These are phyloP conservation scores for Vireo griseus DNA, from an alignment of 2,797 vertebrate species.

Conservation along the genomic window DNA sequence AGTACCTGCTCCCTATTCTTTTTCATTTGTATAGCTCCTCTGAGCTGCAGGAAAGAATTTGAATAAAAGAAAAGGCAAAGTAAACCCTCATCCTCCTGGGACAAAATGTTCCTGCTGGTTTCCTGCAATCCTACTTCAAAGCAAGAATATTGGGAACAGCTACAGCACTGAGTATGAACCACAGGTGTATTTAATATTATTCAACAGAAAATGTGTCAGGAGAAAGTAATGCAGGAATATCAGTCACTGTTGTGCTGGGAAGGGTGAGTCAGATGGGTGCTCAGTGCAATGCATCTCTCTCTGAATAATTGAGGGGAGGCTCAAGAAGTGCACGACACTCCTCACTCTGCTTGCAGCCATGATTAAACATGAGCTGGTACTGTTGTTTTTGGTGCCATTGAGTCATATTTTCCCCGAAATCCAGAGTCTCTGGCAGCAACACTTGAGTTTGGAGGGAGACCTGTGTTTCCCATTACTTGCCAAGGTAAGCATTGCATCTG, in stretches of 20 bases:
- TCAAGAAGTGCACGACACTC: background rate
- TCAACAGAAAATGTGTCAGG: background rate
- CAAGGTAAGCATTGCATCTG: background rate
- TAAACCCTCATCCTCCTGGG: background rate
- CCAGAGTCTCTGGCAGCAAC: background rate
- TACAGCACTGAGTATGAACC: background rate
- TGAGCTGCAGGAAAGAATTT: background rate
- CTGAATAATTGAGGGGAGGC: background rate
- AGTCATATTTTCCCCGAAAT: background rate
- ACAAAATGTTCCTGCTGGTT: slow-evolving; percentile 13
- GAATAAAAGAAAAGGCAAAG: slow-evolving; percentile 25
- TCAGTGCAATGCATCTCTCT: background rate
- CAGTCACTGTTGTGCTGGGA: background rate
- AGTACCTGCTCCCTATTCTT: background rate
- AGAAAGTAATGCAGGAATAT: background rate
- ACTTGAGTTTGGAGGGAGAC: background rate
- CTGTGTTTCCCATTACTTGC: background rate
- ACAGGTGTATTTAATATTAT: background rate
- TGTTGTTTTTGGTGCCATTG: background rate
- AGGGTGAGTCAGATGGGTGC: background rate
- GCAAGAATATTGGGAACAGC: background rate
- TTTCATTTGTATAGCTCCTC: background rate
- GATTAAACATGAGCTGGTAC: background rate
- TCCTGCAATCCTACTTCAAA: slow-evolving; percentile 7
- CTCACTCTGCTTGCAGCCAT: background rate